Percentiles rank a stretch among this genome's conserved stretches.
Evolutionary conservation across 2,888 invertebrate species (phyloP).

Genomic region (Scelioninae gen. 2): DNA sequence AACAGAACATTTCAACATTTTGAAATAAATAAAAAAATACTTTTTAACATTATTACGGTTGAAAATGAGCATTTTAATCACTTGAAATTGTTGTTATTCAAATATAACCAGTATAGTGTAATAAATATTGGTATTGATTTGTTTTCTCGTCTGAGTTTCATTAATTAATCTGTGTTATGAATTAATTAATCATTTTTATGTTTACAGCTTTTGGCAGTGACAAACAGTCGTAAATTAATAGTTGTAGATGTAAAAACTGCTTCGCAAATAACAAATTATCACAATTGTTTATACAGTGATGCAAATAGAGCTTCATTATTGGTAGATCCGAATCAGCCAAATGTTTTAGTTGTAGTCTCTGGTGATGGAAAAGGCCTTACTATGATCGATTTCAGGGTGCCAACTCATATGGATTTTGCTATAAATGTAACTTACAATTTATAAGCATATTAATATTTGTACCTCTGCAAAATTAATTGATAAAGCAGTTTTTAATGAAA

Average conservation of each 20-base stretch:
- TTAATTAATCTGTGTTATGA: no score
- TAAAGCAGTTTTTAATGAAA: no score
- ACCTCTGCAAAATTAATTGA: no score
- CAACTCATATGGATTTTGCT: constrained; percentile 39
- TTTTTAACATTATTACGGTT: no score
- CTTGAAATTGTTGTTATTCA: no score
- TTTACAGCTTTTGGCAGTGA: constrained; percentile 39
- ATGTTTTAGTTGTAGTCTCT: constrained; percentile 40
- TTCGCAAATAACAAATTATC: constrained; percentile 35
- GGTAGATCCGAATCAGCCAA: constrained; percentile 41
- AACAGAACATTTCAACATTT: neutral
- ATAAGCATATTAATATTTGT: no score
- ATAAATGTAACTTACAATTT: constrained; percentile 20
- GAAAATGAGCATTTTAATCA: no score
- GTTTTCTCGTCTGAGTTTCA: no score
- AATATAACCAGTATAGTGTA: no score
- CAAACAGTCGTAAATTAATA: constrained; percentile 18
- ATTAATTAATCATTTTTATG: constrained; percentile 10
- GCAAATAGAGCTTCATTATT: constrained; percentile 27
- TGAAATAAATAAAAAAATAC: no score
- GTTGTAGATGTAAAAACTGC: constrained; percentile 39
- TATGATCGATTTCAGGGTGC: constrained; percentile 41
- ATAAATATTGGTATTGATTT: no score
- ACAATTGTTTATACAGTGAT: constrained; percentile 38
- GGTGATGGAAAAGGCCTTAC: constrained; percentile 32